These are phyloP conservation scores for Eclectus roratus DNA, from an alignment of 2,113 vertebrate genomes.

Conservation along the genomic window DNA sequence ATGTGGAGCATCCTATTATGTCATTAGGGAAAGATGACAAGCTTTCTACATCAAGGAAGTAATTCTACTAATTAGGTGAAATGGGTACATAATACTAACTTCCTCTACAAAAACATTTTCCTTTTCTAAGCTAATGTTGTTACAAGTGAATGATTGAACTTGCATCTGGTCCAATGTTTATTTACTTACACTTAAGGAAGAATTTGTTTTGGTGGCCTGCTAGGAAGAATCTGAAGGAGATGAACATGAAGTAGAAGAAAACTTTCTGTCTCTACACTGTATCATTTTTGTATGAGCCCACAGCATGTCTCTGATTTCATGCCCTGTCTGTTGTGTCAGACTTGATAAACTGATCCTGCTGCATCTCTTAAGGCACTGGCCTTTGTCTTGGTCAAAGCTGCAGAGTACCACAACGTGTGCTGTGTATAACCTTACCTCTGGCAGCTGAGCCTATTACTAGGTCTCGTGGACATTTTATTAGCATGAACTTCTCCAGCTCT, in stretches of 20 bases:
- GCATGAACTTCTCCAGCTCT: not conserved
- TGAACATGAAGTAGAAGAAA: not conserved
- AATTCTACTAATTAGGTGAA: slow-evolving; percentile 12
- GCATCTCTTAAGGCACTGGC: not conserved
- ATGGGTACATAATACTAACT: not conserved
- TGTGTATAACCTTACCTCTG: not conserved
- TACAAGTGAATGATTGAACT: not conserved
- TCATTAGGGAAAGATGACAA: slow-evolving; percentile 7
- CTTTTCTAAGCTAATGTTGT: not conserved
- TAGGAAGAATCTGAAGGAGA: not conserved
- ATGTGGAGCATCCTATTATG: not conserved
- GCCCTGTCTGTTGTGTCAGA: not conserved
- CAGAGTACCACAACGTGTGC: not conserved
- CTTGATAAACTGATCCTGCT: not conserved
- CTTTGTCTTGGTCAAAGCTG: not conserved
- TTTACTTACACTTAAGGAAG: not conserved
- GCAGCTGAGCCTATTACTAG: not conserved
- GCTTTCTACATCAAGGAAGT: slow-evolving; percentile 25
- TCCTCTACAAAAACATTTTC: not conserved
- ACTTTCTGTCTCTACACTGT: not conserved
- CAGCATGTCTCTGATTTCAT: not conserved
- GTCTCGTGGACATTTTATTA: not conserved
- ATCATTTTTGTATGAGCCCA: not conserved
- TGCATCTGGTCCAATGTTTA: not conserved
- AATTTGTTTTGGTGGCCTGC: not conserved